Conservation (phyloP, 2,113 vertebrate genomes). For the Protobothrops flavoviridis region DNA sequence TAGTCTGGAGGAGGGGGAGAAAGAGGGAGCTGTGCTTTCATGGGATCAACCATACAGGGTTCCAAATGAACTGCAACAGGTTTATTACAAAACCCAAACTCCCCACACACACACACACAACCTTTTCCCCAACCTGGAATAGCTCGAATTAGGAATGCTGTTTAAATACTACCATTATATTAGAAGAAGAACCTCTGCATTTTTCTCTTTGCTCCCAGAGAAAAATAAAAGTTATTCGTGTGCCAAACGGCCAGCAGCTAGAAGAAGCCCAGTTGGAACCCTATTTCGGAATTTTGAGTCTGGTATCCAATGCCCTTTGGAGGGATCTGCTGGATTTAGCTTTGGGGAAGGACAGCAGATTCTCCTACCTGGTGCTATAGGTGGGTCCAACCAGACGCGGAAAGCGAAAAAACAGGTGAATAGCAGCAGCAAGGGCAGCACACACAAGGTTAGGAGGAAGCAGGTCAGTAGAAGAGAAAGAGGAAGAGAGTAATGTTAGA, state of each 20-base stretch:
- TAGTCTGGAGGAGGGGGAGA: constrained; percentile 77
- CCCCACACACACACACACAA: too few species aligned
- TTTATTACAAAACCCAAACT: background rate
- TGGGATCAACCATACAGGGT: background rate
- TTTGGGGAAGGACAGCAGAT: constrained; percentile 22
- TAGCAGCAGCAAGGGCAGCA: constrained; percentile 53
- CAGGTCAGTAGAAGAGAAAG: constrained; percentile 59
- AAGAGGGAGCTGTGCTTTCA: background rate
- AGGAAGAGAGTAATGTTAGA: constrained; percentile 58
- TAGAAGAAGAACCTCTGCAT: background rate
- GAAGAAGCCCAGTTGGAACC: background rate
- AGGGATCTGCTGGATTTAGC: background rate
- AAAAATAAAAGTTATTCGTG: background rate
- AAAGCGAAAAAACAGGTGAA: constrained; percentile 52
- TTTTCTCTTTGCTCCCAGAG: background rate
- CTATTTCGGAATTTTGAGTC: background rate
- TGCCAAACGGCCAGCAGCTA: background rate
- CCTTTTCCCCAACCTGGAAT: background rate
- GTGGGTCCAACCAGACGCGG: constrained; percentile 61
- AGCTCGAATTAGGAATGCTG: background rate
- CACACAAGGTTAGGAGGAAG: constrained; percentile 66
- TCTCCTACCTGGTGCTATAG: constrained; percentile 75
- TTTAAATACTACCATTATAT: background rate
- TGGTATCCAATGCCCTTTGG: background rate
- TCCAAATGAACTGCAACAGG: too few species aligned